phyloP scores from a whole-genome alignment of 2,888 invertebrate genomes.

The Parochlus steinenii region DNA sequence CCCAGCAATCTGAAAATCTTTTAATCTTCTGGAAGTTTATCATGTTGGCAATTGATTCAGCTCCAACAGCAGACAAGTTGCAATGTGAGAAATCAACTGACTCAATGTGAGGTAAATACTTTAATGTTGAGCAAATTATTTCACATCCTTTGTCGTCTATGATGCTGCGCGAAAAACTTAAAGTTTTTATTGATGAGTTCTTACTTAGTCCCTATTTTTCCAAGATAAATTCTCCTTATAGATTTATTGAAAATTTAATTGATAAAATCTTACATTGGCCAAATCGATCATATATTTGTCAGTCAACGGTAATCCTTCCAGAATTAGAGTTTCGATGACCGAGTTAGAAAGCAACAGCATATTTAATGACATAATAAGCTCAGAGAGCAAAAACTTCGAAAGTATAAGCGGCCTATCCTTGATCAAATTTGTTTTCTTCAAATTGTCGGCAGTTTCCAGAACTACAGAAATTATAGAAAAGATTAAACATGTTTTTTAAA shows the following conservation, averaged over 20 bases:
- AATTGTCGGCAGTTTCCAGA: slow-evolving; percentile 33
- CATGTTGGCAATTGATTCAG: slow-evolving; percentile 44
- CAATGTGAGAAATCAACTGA: slow-evolving; percentile 53
- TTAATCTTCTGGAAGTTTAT: slow-evolving; percentile 53
- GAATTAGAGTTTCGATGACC: slow-evolving; percentile 40
- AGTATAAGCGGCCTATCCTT: slow-evolving; percentile 45
- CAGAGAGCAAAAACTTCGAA: slow-evolving; percentile 51
- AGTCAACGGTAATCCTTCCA: slow-evolving; percentile 56
- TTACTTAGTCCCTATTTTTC: slow-evolving; percentile 37
- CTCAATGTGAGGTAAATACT: slow-evolving; percentile 47
- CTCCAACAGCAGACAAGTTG: slow-evolving; percentile 44
- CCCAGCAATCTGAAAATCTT: slow-evolving; percentile 67
- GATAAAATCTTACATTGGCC: slow-evolving; percentile 32
- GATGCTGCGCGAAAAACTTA: slow-evolving; percentile 49
- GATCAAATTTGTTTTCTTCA: slow-evolving; percentile 43
- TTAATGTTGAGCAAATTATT: slow-evolving; percentile 48
- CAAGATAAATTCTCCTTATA: not conserved
- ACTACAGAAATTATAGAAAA: slow-evolving; percentile 16
- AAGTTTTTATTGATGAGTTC: slow-evolving; percentile 45
- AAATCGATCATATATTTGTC: slow-evolving; percentile 45
- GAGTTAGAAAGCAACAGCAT: slow-evolving; percentile 45
- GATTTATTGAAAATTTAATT: slow-evolving; percentile 6
- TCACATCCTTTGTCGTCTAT: slow-evolving; percentile 58
- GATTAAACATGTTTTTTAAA: not conserved
- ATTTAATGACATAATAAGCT: slow-evolving; percentile 44